Percentiles rank a stretch among this genome's conserved stretches.
Evolutionary conservation across 2,888 invertebrate species (phyloP).

Genomic region (Gerris lacustris): DNA sequence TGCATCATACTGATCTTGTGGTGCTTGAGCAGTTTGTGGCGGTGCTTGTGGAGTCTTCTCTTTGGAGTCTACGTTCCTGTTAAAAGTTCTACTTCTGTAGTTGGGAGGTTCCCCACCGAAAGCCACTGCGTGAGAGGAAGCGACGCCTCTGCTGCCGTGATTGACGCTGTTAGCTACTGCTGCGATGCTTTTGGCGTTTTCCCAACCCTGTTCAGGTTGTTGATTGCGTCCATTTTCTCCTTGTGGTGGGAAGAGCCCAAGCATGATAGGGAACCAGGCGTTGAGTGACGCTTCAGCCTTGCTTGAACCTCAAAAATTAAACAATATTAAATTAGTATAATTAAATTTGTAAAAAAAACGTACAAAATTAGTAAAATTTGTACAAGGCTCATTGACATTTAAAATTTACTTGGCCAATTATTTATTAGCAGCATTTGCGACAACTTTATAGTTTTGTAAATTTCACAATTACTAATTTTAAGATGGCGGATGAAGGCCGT

Average conservation of each 20-base stretch:
- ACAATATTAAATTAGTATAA: not conserved
- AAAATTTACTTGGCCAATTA: too few species aligned
- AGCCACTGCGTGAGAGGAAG: slow-evolving; percentile 59
- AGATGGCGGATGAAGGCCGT: too few species aligned
- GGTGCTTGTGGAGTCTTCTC: not conserved
- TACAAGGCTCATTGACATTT: too few species aligned
- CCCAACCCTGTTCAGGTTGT: slow-evolving; percentile 11
- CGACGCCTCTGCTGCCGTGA: slow-evolving; percentile 56
- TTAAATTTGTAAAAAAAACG: too few species aligned
- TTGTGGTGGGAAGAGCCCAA: slow-evolving; percentile 29
- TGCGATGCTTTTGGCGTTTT: slow-evolving; percentile 38
- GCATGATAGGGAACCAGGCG: slow-evolving; percentile 33
- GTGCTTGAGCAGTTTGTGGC: not conserved
- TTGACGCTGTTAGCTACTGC: slow-evolving; percentile 63
- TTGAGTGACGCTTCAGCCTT: slow-evolving; percentile 32
- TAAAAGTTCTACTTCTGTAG: not conserved
- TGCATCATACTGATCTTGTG: not conserved
- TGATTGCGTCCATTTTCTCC: slow-evolving; percentile 11
- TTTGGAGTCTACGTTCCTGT: not conserved
- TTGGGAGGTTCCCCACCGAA: slow-evolving; percentile 48
- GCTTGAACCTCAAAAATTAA: slow-evolving; percentile 21
- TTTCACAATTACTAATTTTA: too few species aligned
- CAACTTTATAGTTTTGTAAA: too few species aligned
- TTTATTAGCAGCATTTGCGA: too few species aligned
- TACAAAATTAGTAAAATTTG: too few species aligned